Conservation (phyloP, 1,140 invertebrate genomes). For the Drosophila obscura region DNA sequence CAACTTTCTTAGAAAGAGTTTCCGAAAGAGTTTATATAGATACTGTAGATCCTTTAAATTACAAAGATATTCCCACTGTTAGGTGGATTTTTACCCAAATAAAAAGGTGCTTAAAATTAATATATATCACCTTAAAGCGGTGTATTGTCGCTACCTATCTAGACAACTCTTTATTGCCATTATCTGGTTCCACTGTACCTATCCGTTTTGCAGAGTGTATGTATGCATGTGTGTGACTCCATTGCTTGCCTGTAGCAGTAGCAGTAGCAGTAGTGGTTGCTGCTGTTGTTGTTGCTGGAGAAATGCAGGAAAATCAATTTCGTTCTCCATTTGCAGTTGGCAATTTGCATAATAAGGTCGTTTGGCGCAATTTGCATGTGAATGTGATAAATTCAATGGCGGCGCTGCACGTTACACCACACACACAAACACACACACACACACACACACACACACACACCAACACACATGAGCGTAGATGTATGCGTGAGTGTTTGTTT, state of each 20-base stretch:
- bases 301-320: slow-evolving; percentile 84
- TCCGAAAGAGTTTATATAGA: no score
- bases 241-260: not conserved
- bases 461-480: slow-evolving; percentile 12
- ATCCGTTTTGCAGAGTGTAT: no score
- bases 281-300: slow-evolving; percentile 50
- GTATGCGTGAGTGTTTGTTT: slow-evolving; percentile 65
- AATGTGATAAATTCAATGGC: slow-evolving; percentile 83
- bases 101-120: no score
- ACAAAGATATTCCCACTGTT: no score
- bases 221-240: slow-evolving; percentile 8
- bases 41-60: no score
- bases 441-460: slow-evolving; percentile 17
- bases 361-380: slow-evolving; percentile 84
- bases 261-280: not conserved
- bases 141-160: no score
- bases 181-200: slow-evolving; percentile 26
- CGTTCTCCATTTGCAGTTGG: slow-evolving; percentile 84
- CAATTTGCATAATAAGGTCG: slow-evolving; percentile 84
- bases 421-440: slow-evolving; percentile 28
- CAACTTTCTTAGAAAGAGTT: no score
- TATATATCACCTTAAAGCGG: no score
- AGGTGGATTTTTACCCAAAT: no score
- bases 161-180: no score
- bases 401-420: slow-evolving; percentile 52